phyloP scores from a whole-genome alignment of 37 sponge, comb jelly and placozoan species.

The Geodia barretti region DNA sequence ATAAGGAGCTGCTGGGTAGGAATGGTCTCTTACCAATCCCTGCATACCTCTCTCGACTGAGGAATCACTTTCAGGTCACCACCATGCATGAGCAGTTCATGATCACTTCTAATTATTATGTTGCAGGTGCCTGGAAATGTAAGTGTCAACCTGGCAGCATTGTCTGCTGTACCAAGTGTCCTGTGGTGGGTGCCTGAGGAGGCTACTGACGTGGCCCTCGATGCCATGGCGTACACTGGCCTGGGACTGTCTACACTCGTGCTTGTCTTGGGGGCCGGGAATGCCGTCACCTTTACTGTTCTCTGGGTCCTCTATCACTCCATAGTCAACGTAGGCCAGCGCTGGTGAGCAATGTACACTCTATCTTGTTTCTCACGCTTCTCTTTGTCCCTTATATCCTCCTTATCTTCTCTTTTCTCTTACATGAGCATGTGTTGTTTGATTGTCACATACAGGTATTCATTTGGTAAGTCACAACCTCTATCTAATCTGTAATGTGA shows the following conservation, averaged over 20 bases:
- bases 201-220: conserved; percentile 59
- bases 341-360: conserved; percentile 54
- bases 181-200: conserved; percentile 80
- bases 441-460: conserved; percentile 8
- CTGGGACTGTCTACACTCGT: conserved; percentile 58
- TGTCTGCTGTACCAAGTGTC: conserved; percentile 67
- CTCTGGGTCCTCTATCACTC: conserved; percentile 93
- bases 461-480: conserved; percentile 6
- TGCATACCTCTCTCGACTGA: conserved; percentile 48
- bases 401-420: too few relatives aligned
- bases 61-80: conserved; percentile 43
- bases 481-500: not conserved
- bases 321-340: conserved; percentile 87
- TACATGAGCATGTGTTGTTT: too few relatives aligned
- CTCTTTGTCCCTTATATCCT: too few relatives aligned
- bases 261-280: conserved; percentile 76
- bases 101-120: too few relatives aligned
- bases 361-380: too few relatives aligned
- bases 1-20: conserved; percentile 76
- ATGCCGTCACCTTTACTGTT: conserved; percentile 69
- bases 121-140: conserved; percentile 23
- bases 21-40: conserved; percentile 77
- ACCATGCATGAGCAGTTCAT: too few relatives aligned
- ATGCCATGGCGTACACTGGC: conserved; percentile 66
- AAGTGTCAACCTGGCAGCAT: not conserved